Evolutionary conservation across 2,113 vertebrate genomes (phyloP).

Genomic region (Megaceryle maxima): DNA sequence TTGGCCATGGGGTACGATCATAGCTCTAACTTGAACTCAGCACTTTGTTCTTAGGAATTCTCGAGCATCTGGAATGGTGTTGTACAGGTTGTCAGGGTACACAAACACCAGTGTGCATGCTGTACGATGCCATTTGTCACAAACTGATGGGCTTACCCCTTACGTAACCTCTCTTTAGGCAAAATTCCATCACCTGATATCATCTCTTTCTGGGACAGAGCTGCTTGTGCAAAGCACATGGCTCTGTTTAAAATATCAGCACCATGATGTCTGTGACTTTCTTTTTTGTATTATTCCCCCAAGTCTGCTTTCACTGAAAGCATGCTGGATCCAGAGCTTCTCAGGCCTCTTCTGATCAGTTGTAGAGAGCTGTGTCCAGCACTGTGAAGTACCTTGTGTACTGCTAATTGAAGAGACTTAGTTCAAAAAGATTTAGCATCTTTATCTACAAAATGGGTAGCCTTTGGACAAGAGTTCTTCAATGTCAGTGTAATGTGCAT

Average conservation of each 20-base stretch:
- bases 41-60: not conserved
- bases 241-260: not conserved
- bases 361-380: not conserved
- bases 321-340: not conserved
- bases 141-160: not conserved
- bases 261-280: not conserved
- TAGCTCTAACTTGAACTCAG: not conserved
- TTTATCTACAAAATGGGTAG: not conserved
- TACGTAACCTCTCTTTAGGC: not conserved
- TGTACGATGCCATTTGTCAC: not conserved
- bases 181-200: rapidly evolving
- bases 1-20: conserved; percentile 88
- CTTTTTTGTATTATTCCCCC: not conserved
- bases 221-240: not conserved
- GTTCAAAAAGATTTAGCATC: not conserved
- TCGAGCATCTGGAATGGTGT: not conserved
- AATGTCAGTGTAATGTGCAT: not conserved
- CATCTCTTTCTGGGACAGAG: not conserved
- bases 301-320: not conserved
- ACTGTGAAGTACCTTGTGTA: not conserved
- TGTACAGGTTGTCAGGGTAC: not conserved
- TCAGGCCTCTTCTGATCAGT: not conserved
- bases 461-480: not conserved
- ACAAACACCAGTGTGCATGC: not conserved
- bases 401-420: not conserved